phyloP scores from a whole-genome alignment of 2,797 vertebrate species.

The Hippopotamyrus pictus region DNA sequence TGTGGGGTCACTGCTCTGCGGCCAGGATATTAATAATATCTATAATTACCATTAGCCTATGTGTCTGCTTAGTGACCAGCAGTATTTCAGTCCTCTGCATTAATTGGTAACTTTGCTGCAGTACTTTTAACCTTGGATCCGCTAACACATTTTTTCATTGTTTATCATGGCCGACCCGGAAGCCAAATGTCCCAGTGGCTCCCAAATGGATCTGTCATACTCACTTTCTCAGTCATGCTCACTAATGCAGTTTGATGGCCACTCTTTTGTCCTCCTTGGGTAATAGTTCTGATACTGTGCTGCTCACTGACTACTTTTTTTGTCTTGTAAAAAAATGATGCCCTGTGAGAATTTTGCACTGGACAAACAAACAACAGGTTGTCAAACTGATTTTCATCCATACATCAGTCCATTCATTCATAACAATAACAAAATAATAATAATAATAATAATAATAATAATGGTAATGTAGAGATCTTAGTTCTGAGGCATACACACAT shows the following conservation, averaged over 20 bases:
- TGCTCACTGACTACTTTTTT: background rate
- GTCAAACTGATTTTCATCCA: background rate
- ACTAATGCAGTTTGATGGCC: background rate
- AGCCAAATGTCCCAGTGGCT: background rate
- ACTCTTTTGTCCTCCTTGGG: background rate
- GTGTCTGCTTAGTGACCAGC: background rate
- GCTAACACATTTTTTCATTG: background rate
- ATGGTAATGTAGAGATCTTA: background rate
- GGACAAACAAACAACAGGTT: background rate
- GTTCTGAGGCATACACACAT: background rate
- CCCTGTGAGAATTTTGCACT: background rate
- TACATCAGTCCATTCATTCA: background rate
- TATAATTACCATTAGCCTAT: background rate
- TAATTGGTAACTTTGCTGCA: background rate
- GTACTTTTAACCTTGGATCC: conserved; percentile 2
- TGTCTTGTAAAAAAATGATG: background rate
- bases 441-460: background rate
- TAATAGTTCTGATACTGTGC: background rate
- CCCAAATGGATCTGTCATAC: background rate
- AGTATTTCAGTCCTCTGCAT: background rate
- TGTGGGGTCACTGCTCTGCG: background rate
- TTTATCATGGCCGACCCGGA: background rate
- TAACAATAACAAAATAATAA: background rate
- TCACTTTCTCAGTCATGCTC: background rate
- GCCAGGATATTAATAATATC: conserved; percentile 6